A percentile compares a stretch with the other conserved stretches of the same genome.
Conservation (phyloP, 2,888 invertebrate genomes). For the Aphidius colemani region DNA sequence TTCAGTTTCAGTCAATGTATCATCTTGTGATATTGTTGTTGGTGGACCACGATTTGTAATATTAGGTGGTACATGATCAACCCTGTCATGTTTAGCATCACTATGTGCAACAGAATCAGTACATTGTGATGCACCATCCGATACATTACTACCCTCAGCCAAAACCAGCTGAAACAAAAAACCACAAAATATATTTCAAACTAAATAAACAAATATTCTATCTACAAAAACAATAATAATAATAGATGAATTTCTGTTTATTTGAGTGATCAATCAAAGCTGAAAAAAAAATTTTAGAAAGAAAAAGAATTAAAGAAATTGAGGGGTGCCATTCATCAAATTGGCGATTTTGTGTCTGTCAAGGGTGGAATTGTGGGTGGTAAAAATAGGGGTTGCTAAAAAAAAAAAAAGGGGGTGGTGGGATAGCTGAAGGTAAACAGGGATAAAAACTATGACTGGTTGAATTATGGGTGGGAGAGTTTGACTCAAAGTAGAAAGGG, state of each 20-base stretch:
- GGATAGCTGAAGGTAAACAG: background rate
- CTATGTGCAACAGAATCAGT: conserved; percentile 74
- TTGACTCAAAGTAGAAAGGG: conserved; percentile 11
- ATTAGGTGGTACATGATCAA: conserved; percentile 54
- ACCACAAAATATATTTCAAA: no score
- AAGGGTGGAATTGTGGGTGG: no score
- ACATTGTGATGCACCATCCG: conserved; percentile 83
- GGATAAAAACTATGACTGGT: conserved; percentile 23
- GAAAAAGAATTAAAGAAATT: conserved; percentile 20
- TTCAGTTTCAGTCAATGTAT: conserved; percentile 57
- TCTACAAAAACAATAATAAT: background rate
- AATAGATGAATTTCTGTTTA: background rate
- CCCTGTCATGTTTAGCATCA: conserved; percentile 55
- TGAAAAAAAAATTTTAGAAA: conserved; percentile 18
- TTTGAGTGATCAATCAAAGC: background rate
- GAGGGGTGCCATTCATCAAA: conserved; percentile 25
- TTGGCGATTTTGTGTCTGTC: conserved; percentile 22
- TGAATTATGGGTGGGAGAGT: conserved; percentile 24
- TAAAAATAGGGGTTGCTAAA: no score
- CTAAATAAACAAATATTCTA: background rate
- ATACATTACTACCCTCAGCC: conserved; percentile 82
- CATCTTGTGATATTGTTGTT: conserved; percentile 54
- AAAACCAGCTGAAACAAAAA: conserved; percentile 72
- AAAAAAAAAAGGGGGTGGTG: background rate
- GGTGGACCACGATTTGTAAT: conserved; percentile 53